Base-by-base conservation (phyloP, 2,113 vertebrate genomes). In the Oncorhynchus keta region DNA sequence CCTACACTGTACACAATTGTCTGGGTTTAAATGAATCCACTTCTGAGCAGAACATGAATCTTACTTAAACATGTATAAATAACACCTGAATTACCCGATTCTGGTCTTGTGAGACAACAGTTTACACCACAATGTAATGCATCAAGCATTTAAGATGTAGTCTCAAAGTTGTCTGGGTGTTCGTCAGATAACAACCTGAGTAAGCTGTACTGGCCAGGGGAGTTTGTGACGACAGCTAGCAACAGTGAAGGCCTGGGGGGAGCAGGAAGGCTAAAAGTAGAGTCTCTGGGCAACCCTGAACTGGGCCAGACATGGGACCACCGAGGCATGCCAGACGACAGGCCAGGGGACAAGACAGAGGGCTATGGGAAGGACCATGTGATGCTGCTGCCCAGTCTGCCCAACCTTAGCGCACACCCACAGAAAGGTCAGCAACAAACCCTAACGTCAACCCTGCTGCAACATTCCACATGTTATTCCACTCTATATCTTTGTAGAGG, bases 171-270 rank as follows among this genome's bases (percentile, higher is more conserved):
- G 26, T 61, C 49, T 76, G 2, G 77, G 30, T 80, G 22, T 28
- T 1, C 24, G 1, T 2, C 81, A 94, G 92, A 92, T 80, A 94
- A 90, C 64, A 85, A 89, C 79, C 28, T 87, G 0, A 89, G 77
- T 18, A 91, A 91, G 79, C 83, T 87, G n/a, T 89, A 91, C 75
- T 96, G 95, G 95, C 94, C 94, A 0, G 94, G 89, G 67, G 95
- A 96, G 48, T 92, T 93, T 67, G 66, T 91, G 66, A 90, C 87
- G 0, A 85, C 89, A 8, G 84, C 76, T 0, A 91, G 88, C 0
- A 93, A 95, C 20, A 80, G 81, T 0, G 91, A 95, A 68, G 84
- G 89, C 1, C 81, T 74, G 0, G 66, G 79, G 2, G 86, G 81
- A 3, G 65, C 73, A 0, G 91, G 91, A 51, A 83, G 80, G 74